Percentiles rank a stretch among this genome's conserved stretches.
Evolutionary conservation across 2,797 vertebrate species (phyloP).

Genomic region (Lacerta viridis): DNA sequence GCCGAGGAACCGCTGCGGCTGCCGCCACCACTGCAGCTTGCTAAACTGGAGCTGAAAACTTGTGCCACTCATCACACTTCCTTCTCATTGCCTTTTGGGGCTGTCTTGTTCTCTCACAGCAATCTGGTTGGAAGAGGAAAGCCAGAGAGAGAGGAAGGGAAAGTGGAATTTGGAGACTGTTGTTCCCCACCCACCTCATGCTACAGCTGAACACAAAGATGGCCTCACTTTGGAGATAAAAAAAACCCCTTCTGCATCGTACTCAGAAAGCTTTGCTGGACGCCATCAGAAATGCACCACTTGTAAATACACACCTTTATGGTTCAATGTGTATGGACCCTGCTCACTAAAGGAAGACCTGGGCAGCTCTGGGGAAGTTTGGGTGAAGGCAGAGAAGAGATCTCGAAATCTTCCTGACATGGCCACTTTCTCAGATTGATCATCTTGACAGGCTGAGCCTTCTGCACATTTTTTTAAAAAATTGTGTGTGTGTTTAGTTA

Average conservation of each 20-base stretch:
- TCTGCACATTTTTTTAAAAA: neutral
- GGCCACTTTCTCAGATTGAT: slow-evolving; percentile 59
- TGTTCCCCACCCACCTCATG: slow-evolving; percentile 42
- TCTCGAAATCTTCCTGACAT: slow-evolving; percentile 48
- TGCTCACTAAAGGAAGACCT: slow-evolving; percentile 65
- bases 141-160: neutral
- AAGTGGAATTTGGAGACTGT: slow-evolving; percentile 32
- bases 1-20: slow-evolving; percentile 23
- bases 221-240: slow-evolving; percentile 61
- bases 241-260: slow-evolving; percentile 62
- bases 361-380: slow-evolving; percentile 49
- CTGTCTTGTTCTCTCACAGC: slow-evolving; percentile 52
- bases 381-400: slow-evolving; percentile 32
- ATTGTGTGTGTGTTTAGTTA: neutral
- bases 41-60: slow-evolving; percentile 64
- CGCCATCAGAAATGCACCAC: slow-evolving; percentile 59
- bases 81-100: slow-evolving; percentile 47
- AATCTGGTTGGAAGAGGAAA: slow-evolving; percentile 26
- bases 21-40: slow-evolving; percentile 35
- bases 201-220: slow-evolving; percentile 45
- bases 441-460: slow-evolving; percentile 43
- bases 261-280: slow-evolving; percentile 69
- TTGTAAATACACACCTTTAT: slow-evolving; percentile 74
- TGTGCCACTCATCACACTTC: slow-evolving; percentile 53
- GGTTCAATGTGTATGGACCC: slow-evolving; percentile 62